Evolutionary conservation across 2,113 vertebrate genomes (phyloP).

Genomic region (Odobenus rosmarus): DNA sequence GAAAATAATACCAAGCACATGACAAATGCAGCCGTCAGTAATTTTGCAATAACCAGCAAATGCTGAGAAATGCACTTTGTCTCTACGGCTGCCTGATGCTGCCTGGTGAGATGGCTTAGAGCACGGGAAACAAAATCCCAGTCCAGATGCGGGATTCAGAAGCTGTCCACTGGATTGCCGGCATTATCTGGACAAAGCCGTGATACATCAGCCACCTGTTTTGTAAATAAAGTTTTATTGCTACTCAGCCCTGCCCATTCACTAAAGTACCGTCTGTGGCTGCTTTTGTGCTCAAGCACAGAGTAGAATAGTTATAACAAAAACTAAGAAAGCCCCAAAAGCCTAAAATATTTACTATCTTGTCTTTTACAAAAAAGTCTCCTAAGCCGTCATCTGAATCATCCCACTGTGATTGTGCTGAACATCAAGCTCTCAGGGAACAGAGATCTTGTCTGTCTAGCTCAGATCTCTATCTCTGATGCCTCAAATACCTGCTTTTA

Average conservation of each 20-base stretch:
- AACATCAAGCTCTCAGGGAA: background rate
- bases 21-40: background rate
- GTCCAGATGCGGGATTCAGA: rapidly evolving
- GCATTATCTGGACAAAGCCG: background rate
- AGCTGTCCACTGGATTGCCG: rapidly evolving
- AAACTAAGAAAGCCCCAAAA: background rate
- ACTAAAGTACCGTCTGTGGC: too few species aligned
- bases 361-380: background rate
- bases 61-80: background rate
- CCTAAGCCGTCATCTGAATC: background rate
- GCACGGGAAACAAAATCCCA: background rate
- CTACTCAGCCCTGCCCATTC: background rate
- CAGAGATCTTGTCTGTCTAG: background rate
- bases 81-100: background rate
- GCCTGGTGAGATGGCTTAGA: background rate
- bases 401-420: background rate
- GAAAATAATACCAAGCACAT: background rate
- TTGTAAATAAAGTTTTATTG: background rate
- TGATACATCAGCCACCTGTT: background rate
- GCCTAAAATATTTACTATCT: background rate
- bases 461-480: background rate
- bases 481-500: background rate
- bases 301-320: background rate
- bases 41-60: background rate
- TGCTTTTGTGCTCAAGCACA: background rate